Percentiles rank a stretch among this genome's conserved stretches.
phyloP scores from a whole-genome alignment of 2,113 vertebrate genomes.

The Suricata suricatta region DNA sequence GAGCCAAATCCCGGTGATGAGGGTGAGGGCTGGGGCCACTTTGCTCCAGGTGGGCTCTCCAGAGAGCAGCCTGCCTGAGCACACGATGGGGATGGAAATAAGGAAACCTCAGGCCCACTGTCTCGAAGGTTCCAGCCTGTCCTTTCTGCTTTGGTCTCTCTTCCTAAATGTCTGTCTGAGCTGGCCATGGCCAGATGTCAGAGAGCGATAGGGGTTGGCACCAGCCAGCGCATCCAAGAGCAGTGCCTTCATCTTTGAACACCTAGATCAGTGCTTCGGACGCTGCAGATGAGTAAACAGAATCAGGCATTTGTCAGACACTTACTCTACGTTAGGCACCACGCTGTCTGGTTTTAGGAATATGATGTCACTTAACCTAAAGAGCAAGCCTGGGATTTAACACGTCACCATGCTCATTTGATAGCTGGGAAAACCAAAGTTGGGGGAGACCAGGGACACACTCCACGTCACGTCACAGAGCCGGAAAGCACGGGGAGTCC shows the following conservation, averaged over 20 bases:
- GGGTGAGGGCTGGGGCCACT: fast-evolving
- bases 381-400: neutral
- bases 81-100: fast-evolving
- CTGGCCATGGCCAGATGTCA: neutral
- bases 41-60: neutral
- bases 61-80: neutral
- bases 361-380: neutral
- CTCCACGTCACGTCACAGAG: neutral
- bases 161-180: neutral
- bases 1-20: fast-evolving
- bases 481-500: neutral
- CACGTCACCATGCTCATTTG: neutral
- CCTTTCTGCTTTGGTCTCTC: neutral
- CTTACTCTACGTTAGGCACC: fast-evolving
- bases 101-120: neutral
- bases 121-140: neutral
- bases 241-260: neutral
- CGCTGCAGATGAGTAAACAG: constrained; percentile 34
- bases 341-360: neutral
- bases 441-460: neutral
- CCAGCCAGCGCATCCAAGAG: constrained; percentile 51
- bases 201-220: fast-evolving
- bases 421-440: neutral
- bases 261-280: neutral
- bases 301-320: fast-evolving